These are phyloP conservation scores for Pyrrhia umbra DNA, from an alignment of 2,888 invertebrate species.

Conservation along the genomic window DNA sequence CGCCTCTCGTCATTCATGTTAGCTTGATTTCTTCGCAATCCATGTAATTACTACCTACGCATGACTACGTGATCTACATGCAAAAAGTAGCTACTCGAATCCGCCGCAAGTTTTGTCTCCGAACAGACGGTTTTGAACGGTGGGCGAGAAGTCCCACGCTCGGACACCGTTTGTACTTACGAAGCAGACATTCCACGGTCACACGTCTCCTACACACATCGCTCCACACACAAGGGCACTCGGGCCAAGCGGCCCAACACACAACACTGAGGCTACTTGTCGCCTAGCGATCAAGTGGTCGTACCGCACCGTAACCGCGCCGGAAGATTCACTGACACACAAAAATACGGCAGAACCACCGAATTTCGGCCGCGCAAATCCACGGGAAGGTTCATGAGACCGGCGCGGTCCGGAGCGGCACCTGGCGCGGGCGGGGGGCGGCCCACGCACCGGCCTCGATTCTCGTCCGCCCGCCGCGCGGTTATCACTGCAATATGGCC, in stretches of 20 bases:
- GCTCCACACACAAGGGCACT: slow-evolving; percentile 85
- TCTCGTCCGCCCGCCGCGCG: slow-evolving; percentile 91
- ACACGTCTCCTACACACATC: slow-evolving; percentile 87
- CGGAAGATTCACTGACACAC: slow-evolving; percentile 86
- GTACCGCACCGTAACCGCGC: slow-evolving; percentile 85
- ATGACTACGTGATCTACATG: slow-evolving; percentile 67
- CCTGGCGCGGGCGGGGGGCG: slow-evolving; percentile 90
- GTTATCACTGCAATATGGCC: slow-evolving; percentile 91
- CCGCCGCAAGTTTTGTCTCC: slow-evolving; percentile 56
- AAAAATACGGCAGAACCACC: slow-evolving; percentile 86
- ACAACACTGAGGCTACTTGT: slow-evolving; percentile 80
- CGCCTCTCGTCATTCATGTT: slow-evolving; percentile 83
- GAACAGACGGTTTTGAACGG: slow-evolving; percentile 63
- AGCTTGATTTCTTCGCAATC: slow-evolving; percentile 76
- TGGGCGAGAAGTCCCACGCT: slow-evolving; percentile 73
- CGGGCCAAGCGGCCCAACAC: slow-evolving; percentile 85
- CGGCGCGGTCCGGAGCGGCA: slow-evolving; percentile 91
- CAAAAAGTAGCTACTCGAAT: slow-evolving; percentile 69
- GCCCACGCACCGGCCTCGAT: slow-evolving; percentile 91
- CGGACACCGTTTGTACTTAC: slow-evolving; percentile 84
- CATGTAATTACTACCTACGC: slow-evolving; percentile 75
- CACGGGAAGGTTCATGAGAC: slow-evolving; percentile 90
- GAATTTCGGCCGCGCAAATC: slow-evolving; percentile 90
- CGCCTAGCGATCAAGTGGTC: slow-evolving; percentile 71
- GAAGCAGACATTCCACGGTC: slow-evolving; percentile 86